Evolutionary conservation across 2,888 invertebrate genomes (phyloP).

Genomic region (Anthrax anthrax): DNA sequence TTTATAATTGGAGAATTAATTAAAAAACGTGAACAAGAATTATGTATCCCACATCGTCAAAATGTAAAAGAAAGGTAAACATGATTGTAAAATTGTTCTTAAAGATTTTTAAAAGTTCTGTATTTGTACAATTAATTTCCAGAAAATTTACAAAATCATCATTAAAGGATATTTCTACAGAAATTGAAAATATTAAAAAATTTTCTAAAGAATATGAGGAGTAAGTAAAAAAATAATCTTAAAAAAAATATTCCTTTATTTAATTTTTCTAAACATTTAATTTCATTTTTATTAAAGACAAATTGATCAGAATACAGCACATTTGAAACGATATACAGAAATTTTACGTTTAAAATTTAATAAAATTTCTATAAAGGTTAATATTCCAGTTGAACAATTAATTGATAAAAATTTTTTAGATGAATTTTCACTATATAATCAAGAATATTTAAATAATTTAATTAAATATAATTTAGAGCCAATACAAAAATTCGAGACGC

Average conservation of each 20-base stretch:
- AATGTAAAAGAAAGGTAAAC: neutral
- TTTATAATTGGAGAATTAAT: conserved; percentile 26
- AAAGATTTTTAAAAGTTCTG: too few species aligned
- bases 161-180: neutral
- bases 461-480: conserved; percentile 11
- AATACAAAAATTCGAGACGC: conserved; percentile 6
- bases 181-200: neutral
- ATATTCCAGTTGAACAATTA: neutral
- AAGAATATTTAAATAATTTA: conserved; percentile 12
- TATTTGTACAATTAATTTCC: too few species aligned
- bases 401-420: neutral
- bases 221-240: neutral
- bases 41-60: conserved; percentile 3
- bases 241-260: too few species aligned
- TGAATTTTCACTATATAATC: conserved; percentile 14
- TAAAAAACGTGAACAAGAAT: conserved; percentile 22
- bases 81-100: too few species aligned
- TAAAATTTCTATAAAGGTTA: neutral
- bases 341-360: neutral
- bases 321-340: neutral
- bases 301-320: too few species aligned
- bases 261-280: too few species aligned
- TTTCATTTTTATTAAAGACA: too few species aligned
- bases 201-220: neutral
- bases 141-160: neutral